These are phyloP conservation scores for Drosophila sucinea DNA, from an alignment of 1,140 invertebrate species.

Conservation along the genomic window DNA sequence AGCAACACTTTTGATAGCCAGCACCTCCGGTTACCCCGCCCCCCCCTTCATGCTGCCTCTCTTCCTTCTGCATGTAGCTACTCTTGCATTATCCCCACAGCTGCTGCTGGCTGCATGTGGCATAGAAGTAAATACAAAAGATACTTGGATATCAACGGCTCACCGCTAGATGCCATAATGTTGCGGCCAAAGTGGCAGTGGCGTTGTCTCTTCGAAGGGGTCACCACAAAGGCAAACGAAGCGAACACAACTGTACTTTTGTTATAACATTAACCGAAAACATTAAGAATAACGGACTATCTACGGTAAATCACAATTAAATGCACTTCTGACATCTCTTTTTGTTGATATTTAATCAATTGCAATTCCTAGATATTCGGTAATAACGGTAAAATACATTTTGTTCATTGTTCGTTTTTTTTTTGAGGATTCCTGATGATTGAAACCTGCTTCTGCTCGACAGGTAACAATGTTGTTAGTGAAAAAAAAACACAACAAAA, in stretches of 20 bases:
- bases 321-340: too few relatives aligned
- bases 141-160: slow-evolving; percentile 61
- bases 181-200: slow-evolving; percentile 43
- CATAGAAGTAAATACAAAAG: slow-evolving; percentile 73
- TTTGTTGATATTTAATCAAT: too few relatives aligned
- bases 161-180: slow-evolving; percentile 55
- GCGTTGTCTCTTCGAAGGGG: slow-evolving; percentile 22
- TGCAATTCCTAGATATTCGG: too few relatives aligned
- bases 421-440: too few relatives aligned
- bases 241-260: slow-evolving; percentile 3
- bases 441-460: neutral
- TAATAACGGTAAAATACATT: too few relatives aligned
- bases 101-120: slow-evolving; percentile 32
- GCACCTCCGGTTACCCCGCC: slow-evolving; percentile 1
- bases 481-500: slow-evolving; percentile 1
- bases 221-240: neutral
- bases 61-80: neutral
- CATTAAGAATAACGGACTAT: too few relatives aligned
- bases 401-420: too few relatives aligned
- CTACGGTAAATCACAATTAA: too few relatives aligned
- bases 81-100: neutral
- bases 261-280: too few relatives aligned
- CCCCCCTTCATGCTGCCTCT: neutral
- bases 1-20: slow-evolving; percentile 77
- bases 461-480: neutral